phyloP scores from a whole-genome alignment of 1,140 invertebrate species.

The Drosophila lini region DNA sequence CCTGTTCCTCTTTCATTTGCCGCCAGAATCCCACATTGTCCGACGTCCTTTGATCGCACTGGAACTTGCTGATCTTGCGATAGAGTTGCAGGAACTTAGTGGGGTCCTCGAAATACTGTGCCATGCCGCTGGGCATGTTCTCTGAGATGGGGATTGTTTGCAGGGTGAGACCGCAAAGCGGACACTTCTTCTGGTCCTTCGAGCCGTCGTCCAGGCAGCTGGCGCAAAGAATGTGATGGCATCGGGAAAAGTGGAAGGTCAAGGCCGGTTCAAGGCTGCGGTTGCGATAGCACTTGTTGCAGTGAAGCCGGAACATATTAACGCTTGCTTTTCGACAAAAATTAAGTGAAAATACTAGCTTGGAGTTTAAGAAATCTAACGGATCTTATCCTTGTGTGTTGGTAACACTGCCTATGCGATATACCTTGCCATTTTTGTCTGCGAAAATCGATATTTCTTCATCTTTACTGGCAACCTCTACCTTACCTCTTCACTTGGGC shows the following conservation, averaged over 20 bases:
- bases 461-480: too few species aligned
- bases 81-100: constrained; percentile 30
- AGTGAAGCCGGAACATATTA: constrained; percentile 51
- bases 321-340: neutral
- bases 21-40: constrained; percentile 28
- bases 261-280: neutral
- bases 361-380: constrained; percentile 13
- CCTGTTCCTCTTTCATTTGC: neutral
- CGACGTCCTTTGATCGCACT: constrained; percentile 27
- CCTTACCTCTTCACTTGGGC: neutral
- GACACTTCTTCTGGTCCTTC: constrained; percentile 28
- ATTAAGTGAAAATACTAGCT: neutral
- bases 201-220: constrained; percentile 12
- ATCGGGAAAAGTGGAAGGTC: constrained; percentile 36
- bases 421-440: too few species aligned
- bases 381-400: constrained; percentile 5
- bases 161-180: constrained; percentile 23
- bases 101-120: constrained; percentile 54
- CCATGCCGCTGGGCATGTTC: constrained; percentile 43
- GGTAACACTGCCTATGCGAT: neutral
- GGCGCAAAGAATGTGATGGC: constrained; percentile 55
- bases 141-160: constrained; percentile 10
- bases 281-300: constrained; percentile 45
- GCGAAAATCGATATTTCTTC: too few species aligned
- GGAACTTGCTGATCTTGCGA: constrained; percentile 51